Conservation (phyloP, 1,140 invertebrate species). For the Danaus plexippus region DNA sequence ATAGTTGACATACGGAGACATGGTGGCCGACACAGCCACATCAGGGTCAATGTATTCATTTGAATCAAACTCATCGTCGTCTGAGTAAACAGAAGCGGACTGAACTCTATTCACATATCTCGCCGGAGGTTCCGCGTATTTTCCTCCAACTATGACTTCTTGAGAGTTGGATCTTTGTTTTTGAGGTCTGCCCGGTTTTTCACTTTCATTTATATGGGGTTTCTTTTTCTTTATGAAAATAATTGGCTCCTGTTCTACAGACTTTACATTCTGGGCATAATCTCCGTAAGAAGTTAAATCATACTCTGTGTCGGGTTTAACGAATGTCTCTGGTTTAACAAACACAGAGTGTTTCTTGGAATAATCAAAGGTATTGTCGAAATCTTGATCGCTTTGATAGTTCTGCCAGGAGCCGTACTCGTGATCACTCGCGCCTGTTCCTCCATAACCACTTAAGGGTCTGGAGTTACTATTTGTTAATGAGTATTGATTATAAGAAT, state of each 20-base stretch:
- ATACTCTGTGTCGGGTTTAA: constrained; percentile 11
- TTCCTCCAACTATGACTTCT: constrained; percentile 57
- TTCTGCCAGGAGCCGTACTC: constrained; percentile 29
- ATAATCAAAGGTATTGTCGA: constrained; percentile 27
- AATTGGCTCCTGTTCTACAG: constrained; percentile 9
- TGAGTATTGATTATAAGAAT: constrained; percentile 16
- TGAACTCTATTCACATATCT: constrained; percentile 40
- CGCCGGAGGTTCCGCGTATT: constrained; percentile 63
- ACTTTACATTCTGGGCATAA: constrained; percentile 23
- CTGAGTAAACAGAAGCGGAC: constrained; percentile 22
- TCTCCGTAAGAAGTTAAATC: constrained; percentile 24
- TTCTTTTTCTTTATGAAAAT: constrained; percentile 25
- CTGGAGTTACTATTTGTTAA: constrained; percentile 21
- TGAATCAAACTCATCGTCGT: constrained; percentile 32
- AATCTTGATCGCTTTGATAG: constrained; percentile 19
- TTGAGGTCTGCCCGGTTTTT: constrained; percentile 13
- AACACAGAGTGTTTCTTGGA: constrained; percentile 33
- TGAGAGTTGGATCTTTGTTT: constrained; percentile 19
- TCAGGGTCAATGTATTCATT: constrained; percentile 31
- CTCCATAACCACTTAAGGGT: constrained; percentile 13
- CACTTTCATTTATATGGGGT: constrained; percentile 16
- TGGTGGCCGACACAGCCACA: constrained; percentile 39
- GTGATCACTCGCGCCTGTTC: constrained; percentile 16
- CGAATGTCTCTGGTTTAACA: constrained; percentile 21
- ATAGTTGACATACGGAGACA: constrained; percentile 63